Evolutionary conservation across 1,140 invertebrate species (phyloP).

Genomic region (Drosophila orosa): DNA sequence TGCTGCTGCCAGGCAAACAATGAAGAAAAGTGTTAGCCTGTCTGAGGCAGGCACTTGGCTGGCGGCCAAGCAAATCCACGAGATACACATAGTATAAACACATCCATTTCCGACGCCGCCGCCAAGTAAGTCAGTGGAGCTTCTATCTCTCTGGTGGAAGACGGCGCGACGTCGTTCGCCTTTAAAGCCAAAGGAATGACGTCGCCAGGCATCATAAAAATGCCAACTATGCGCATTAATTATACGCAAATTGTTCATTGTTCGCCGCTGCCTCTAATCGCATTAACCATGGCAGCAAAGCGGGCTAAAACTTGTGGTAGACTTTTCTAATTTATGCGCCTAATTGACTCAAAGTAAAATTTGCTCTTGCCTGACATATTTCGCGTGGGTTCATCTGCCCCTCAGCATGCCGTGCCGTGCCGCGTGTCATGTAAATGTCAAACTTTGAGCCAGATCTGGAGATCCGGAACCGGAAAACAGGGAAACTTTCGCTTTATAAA

Average conservation of each 20-base stretch:
- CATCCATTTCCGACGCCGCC: slow-evolving; percentile 37
- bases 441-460: slow-evolving; percentile 42
- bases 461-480: slow-evolving; percentile 3
- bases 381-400: slow-evolving; percentile 26
- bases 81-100: slow-evolving; percentile 50
- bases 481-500: slow-evolving; percentile 53
- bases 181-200: slow-evolving; percentile 43
- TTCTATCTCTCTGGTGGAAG: not conserved
- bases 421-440: slow-evolving; percentile 48
- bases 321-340: slow-evolving; percentile 70
- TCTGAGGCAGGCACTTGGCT: slow-evolving; percentile 69
- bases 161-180: not conserved
- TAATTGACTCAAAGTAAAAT: slow-evolving; percentile 63
- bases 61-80: slow-evolving; percentile 51
- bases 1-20: slow-evolving; percentile 60
- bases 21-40: slow-evolving; percentile 72
- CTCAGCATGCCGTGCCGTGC: slow-evolving; percentile 11
- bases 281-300: slow-evolving; percentile 41
- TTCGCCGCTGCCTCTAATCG: slow-evolving; percentile 48
- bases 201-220: slow-evolving; percentile 41
- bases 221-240: slow-evolving; percentile 61
- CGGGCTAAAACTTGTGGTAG: slow-evolving; percentile 40
- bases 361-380: slow-evolving; percentile 41
- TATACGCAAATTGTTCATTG: slow-evolving; percentile 56
- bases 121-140: slow-evolving; percentile 44